These are phyloP conservation scores for Oreotragus oreotragus DNA, from an alignment of 2,113 vertebrate species.

Conservation along the genomic window DNA sequence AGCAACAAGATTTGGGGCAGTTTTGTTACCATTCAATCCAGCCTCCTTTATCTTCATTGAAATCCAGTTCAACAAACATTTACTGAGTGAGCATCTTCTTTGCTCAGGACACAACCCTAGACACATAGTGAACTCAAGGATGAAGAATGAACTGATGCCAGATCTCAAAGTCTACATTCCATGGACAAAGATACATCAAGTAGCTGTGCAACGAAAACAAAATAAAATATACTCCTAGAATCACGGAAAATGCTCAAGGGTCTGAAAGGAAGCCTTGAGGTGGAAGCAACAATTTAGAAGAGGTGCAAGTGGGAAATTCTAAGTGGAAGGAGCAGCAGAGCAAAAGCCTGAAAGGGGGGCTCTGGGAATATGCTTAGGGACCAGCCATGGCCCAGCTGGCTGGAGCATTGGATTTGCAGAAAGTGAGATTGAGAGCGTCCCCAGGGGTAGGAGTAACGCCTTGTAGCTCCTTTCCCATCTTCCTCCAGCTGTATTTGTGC, in stretches of 20 bases:
- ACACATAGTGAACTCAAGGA: not conserved
- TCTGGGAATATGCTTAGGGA: not conserved
- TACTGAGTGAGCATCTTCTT: not conserved
- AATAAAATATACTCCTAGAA: not conserved
- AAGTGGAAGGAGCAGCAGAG: accelerated
- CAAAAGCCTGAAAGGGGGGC: not conserved
- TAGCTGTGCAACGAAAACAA: too few relatives aligned
- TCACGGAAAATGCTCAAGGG: not conserved
- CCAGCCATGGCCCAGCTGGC: too few relatives aligned
- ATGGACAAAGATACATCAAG: not conserved
- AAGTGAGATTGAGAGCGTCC: not conserved
- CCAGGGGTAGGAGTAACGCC: not conserved
- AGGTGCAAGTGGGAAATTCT: not conserved
- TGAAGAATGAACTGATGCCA: not conserved
- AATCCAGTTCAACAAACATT: not conserved
- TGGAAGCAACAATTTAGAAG: not conserved
- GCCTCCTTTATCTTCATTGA: not conserved
- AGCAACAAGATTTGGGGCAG: not conserved
- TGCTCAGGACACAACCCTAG: not conserved
- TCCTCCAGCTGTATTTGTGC: not conserved
- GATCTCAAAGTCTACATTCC: not conserved
- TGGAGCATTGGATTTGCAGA: not conserved
- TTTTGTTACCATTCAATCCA: not conserved
- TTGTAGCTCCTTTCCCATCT: not conserved
- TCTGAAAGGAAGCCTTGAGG: not conserved